A percentile compares a stretch with the other conserved stretches of the same genome.
Evolutionary conservation across 2,797 vertebrate species (phyloP).

Genomic region (Periparus ater): DNA sequence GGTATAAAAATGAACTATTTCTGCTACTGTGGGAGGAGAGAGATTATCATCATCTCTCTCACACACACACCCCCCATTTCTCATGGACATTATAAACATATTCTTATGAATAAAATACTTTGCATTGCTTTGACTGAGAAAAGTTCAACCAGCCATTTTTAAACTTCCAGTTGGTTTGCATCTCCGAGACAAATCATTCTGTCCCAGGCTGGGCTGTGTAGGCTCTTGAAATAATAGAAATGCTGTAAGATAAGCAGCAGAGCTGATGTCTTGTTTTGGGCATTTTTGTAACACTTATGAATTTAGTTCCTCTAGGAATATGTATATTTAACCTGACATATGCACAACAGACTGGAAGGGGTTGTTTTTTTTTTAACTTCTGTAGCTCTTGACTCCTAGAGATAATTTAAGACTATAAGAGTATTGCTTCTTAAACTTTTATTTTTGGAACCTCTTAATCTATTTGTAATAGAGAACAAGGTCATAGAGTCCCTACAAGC

Average conservation of each 20-base stretch:
- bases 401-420: conserved; percentile 12
- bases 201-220: neutral
- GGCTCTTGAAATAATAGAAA: neutral
- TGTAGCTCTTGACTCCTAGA: neutral
- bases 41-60: neutral
- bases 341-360: neutral
- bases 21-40: neutral
- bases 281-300: neutral
- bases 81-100: neutral
- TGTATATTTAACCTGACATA: conserved; percentile 31
- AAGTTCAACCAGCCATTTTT: neutral
- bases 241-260: neutral
- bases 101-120: neutral
- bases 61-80: neutral
- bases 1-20: neutral
- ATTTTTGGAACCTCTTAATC: conserved; percentile 74
- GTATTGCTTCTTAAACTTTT: conserved; percentile 55
- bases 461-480: conserved; percentile 59
- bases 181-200: neutral
- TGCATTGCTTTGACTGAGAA: neutral
- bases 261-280: neutral
- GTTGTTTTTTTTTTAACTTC: conserved; percentile 5
- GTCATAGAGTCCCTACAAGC: conserved; percentile 36
- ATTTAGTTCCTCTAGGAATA: neutral
- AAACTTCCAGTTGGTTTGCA: neutral